A percentile compares a stretch with the other conserved stretches of the same genome.
phyloP scores from a whole-genome alignment of 1,140 invertebrate species.

The Zaprionus gabonicus region DNA sequence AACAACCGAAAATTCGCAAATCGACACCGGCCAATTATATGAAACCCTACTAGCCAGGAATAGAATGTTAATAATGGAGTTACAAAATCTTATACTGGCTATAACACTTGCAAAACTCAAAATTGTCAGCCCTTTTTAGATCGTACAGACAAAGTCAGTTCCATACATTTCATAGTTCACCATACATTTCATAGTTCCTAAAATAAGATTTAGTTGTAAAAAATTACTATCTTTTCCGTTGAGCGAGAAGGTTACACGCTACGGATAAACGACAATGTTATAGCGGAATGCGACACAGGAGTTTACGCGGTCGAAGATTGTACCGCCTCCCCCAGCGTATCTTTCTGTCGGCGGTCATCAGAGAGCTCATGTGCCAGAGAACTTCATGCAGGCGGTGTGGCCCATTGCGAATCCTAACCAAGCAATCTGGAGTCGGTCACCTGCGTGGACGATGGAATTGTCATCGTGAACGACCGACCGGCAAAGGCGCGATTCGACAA shows the following conservation, averaged over 20 bases:
- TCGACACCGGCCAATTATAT: constrained; percentile 23
- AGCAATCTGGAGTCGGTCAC: constrained; percentile 18
- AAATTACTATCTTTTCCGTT: constrained; percentile 22
- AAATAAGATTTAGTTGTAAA: constrained; percentile 18
- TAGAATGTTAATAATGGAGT: constrained; percentile 36
- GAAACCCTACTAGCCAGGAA: too few relatives aligned
- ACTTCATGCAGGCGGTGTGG: neutral
- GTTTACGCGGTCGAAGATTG: neutral
- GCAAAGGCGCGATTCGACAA: constrained; percentile 36
- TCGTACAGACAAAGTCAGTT: constrained; percentile 27
- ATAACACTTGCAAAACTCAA: constrained; percentile 31
- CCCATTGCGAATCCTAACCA: constrained; percentile 27
- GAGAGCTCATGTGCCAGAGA: too few relatives aligned
- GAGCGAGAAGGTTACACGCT: neutral
- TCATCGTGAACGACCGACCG: neutral
- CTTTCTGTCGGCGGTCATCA: constrained; percentile 8
- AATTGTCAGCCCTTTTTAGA: constrained; percentile 38
- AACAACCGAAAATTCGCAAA: constrained; percentile 7
- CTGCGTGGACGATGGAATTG: neutral
- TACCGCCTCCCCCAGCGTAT: neutral
- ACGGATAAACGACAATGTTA: constrained; percentile 16
- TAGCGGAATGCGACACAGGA: constrained; percentile 21
- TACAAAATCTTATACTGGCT: constrained; percentile 36
- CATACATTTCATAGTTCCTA: constrained; percentile 24
- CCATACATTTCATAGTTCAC: constrained; percentile 4